Conservation (phyloP, 2,797 vertebrate genomes). For the Halcyon badia region DNA sequence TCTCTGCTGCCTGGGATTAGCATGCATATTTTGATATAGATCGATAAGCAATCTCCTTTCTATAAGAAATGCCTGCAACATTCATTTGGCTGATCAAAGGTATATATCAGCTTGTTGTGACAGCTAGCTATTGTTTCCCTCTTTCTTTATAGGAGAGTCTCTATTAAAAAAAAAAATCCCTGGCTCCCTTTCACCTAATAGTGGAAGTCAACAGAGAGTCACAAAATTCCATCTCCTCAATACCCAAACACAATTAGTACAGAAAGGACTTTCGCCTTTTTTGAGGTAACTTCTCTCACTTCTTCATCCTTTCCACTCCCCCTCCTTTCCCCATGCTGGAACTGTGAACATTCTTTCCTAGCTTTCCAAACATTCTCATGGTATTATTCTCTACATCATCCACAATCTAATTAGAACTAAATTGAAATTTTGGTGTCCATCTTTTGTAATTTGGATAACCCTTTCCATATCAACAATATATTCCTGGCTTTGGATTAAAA, state of each 20-base stretch:
- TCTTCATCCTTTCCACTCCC: not conserved
- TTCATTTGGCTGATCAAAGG: slow-evolving; percentile 99
- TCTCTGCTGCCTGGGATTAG: slow-evolving; percentile 94
- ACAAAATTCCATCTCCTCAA: slow-evolving; percentile 92
- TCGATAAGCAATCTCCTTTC: slow-evolving; percentile 99
- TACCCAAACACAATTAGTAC: slow-evolving; percentile 88
- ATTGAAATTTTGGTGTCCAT: not conserved
- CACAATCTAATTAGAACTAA: not conserved
- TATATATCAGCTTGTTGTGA: slow-evolving; percentile 91
- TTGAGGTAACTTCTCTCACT: slow-evolving; percentile 81
- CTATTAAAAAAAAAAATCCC: slow-evolving; percentile 83
- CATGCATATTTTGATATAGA: slow-evolving; percentile 99
- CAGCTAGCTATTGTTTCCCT: slow-evolving; percentile 97
- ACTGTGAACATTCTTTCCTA: not conserved
- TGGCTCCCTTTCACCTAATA: slow-evolving; percentile 87
- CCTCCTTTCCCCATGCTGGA: not conserved
- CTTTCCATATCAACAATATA: not conserved
- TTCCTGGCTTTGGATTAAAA: not conserved
- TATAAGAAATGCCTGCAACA: slow-evolving; percentile 99
- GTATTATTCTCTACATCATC: not conserved
- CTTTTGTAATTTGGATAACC: not conserved
- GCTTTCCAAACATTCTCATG: not conserved
- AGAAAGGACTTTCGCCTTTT: slow-evolving; percentile 79
- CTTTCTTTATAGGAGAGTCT: slow-evolving; percentile 88
- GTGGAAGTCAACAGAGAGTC: slow-evolving; percentile 93